Evolutionary conservation across 2,113 vertebrate species (phyloP).

Genomic region (Sebastes fasciatus): DNA sequence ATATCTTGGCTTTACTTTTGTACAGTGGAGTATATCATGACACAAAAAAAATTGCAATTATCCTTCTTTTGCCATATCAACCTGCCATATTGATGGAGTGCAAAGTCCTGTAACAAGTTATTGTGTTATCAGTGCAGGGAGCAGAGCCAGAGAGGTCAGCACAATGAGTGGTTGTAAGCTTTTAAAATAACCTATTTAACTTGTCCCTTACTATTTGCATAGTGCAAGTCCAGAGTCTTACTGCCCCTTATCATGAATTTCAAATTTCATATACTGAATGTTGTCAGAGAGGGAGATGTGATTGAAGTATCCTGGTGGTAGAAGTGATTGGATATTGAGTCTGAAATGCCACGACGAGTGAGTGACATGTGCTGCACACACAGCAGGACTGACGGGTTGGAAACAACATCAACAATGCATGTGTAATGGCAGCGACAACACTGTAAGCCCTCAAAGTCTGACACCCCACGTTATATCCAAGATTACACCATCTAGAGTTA

Average conservation of each 20-base stretch:
- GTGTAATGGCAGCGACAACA: constrained; percentile 26
- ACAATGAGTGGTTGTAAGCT: constrained; percentile 5
- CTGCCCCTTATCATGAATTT: constrained; percentile 14
- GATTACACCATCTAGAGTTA: constrained; percentile 54
- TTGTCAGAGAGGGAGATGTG: constrained; percentile 5
- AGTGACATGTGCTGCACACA: constrained; percentile 67
- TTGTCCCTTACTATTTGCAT: constrained; percentile 15
- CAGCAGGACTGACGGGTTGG: constrained; percentile 34
- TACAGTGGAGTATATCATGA: not conserved
- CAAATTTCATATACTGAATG: constrained; percentile 19
- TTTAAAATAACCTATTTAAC: constrained; percentile 4
- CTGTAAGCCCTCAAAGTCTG: constrained; percentile 35
- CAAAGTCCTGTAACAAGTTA: not conserved
- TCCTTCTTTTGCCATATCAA: not conserved
- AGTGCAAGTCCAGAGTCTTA: constrained; percentile 4
- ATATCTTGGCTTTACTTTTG: no score
- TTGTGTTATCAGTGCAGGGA: not conserved
- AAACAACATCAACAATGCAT: constrained; percentile 58
- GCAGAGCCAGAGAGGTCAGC: constrained; percentile 23
- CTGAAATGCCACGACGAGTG: constrained; percentile 61
- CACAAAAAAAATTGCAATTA: not conserved
- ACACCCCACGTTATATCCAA: constrained; percentile 49
- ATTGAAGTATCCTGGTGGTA: constrained; percentile 41
- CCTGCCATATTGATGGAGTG: not conserved
- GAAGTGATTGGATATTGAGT: constrained; percentile 55